A percentile compares a stretch with the other conserved stretches of the same genome.
Evolutionary conservation across 2,113 vertebrate species (phyloP).

Genomic region (Gadus chalcogrammus): DNA sequence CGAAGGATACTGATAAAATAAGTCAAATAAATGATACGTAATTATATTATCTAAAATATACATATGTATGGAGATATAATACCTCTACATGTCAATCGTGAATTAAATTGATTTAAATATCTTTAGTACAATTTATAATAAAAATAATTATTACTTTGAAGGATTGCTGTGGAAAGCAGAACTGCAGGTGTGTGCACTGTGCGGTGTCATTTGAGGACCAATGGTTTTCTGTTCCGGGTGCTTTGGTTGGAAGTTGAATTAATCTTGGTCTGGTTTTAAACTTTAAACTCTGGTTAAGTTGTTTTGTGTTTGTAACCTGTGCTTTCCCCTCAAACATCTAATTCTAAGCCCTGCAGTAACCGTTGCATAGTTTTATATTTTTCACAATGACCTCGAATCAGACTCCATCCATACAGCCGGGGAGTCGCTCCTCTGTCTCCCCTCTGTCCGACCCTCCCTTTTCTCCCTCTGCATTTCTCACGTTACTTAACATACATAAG

Average conservation of each 20-base stretch:
- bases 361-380: conserved; percentile 3
- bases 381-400: conserved; percentile 41
- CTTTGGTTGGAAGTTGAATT: conserved; percentile 23
- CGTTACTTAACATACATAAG: conserved; percentile 64
- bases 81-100: too few species aligned
- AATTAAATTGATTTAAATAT: too few species aligned
- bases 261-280: conserved; percentile 23
- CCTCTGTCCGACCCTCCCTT: conserved; percentile 15
- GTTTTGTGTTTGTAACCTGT: conserved; percentile 19
- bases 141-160: too few species aligned
- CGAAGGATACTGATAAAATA: too few species aligned
- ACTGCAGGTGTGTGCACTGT: conserved; percentile 32
- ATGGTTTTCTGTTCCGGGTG: conserved; percentile 22
- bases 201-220: conserved; percentile 57
- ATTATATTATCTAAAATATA: too few species aligned
- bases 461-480: conserved; percentile 42
- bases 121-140: too few species aligned
- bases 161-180: conserved; percentile 2
- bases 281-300: neutral
- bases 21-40: too few species aligned
- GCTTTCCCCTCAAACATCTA: conserved; percentile 18
- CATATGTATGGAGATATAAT: too few species aligned
- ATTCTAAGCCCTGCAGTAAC: conserved; percentile 20
- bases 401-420: conserved; percentile 19
- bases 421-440: neutral